Evolutionary conservation across 2,113 vertebrate species (phyloP).

Genomic region (Lamprologus lemairii): DNA sequence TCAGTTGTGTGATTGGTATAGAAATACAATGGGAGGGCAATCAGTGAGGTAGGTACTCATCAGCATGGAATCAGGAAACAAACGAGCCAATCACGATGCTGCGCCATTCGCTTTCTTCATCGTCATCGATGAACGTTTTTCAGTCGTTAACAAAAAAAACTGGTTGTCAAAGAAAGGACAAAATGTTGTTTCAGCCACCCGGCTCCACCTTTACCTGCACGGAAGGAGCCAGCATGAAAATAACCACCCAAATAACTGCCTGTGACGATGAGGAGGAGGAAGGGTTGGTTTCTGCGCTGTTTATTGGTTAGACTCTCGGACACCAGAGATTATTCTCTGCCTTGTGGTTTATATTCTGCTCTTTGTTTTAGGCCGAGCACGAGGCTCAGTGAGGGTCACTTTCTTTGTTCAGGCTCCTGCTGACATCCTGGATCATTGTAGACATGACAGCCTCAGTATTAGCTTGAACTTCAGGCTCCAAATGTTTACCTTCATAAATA

Average conservation of each 20-base stretch:
- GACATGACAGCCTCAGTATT: accelerated
- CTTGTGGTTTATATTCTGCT: background rate
- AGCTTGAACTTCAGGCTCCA: background rate
- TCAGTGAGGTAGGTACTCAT: background rate
- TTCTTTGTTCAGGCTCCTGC: background rate
- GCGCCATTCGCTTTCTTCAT: background rate
- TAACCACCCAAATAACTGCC: background rate
- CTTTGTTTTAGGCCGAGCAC: accelerated
- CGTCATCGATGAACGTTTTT: accelerated
- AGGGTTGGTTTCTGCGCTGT: background rate
- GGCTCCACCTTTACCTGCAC: background rate
- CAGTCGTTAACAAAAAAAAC: background rate
- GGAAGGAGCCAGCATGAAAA: background rate
- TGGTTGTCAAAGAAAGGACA: background rate
- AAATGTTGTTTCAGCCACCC: accelerated
- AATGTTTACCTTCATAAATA: background rate
- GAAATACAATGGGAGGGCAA: background rate
- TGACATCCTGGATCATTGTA: accelerated
- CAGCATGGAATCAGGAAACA: background rate
- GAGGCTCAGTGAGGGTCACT: background rate
- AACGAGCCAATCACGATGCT: background rate
- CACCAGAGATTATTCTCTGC: background rate
- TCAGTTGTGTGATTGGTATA: background rate
- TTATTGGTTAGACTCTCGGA: background rate
- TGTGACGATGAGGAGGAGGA: accelerated